These are phyloP conservation scores for Agelas oroides DNA, from an alignment of 37 sponge, comb jelly and placozoan species.

Conservation along the genomic window DNA sequence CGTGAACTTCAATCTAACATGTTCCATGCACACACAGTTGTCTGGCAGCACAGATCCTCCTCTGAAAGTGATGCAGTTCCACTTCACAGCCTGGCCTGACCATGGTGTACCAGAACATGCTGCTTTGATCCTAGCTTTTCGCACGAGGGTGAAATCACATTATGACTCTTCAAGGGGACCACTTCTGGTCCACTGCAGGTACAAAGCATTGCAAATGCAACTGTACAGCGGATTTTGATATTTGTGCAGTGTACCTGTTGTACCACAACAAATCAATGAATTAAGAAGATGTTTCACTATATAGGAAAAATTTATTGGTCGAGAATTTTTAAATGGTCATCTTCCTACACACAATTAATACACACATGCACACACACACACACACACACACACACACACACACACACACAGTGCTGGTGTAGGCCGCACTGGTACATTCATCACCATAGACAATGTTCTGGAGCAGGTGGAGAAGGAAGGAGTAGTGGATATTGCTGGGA, in stretches of 20 bases:
- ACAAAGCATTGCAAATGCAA: too few relatives aligned
- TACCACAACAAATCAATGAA: too few relatives aligned
- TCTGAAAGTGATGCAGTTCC: conserved; percentile 57
- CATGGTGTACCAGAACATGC: conserved; percentile 81
- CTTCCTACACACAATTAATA: too few relatives aligned
- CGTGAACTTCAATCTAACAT: too few relatives aligned
- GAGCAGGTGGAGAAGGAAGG: conserved; percentile 60
- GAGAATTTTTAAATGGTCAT: background rate
- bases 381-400: too few relatives aligned
- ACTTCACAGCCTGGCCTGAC: conserved; percentile 82
- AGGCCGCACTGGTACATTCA: conserved; percentile 81
- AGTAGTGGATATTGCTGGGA: conserved; percentile 54
- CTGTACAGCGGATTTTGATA: too few relatives aligned
- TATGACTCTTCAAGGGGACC: conserved; percentile 17
- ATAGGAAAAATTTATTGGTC: background rate
- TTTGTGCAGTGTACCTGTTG: too few relatives aligned
- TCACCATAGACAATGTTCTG: conserved; percentile 66
- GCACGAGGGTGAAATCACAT: conserved; percentile 30
- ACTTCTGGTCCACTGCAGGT: conserved; percentile 74
- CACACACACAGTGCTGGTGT: conserved; percentile 45
- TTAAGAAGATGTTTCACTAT: conserved; percentile 45
- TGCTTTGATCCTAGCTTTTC: conserved; percentile 53
- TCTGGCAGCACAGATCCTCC: background rate
- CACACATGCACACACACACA: too few relatives aligned
- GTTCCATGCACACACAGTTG: background rate